These are phyloP conservation scores for Formica selysi DNA, from an alignment of 1,140 invertebrate genomes.

Conservation along the genomic window DNA sequence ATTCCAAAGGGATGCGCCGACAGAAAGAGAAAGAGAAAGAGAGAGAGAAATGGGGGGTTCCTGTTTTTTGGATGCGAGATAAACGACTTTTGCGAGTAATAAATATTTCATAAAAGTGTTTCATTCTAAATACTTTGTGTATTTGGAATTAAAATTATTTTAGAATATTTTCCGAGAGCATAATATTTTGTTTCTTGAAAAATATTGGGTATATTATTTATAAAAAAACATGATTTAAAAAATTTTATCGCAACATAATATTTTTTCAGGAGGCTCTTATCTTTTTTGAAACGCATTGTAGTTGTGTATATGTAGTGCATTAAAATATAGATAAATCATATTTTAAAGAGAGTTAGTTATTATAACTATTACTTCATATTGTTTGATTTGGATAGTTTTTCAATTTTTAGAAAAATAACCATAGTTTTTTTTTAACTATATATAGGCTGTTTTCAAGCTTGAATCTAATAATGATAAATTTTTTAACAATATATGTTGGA, in stretches of 20 bases:
- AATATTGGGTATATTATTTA: not conserved
- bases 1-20: not conserved
- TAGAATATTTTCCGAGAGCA: not conserved
- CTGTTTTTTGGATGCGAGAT: not conserved
- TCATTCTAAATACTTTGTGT: not conserved
- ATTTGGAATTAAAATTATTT: not conserved
- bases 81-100: not conserved
- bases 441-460: not conserved
- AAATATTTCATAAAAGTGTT: not conserved
- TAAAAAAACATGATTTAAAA: not conserved
- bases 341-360: not conserved
- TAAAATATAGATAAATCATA: not conserved
- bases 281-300: not conserved
- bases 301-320: no score
- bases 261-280: not conserved
- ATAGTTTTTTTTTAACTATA: not conserved
- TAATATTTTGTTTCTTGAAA: not conserved
- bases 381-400: not conserved
- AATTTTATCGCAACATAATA: not conserved
- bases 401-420: not conserved
- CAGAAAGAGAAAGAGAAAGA: no score
- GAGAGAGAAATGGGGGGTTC: not conserved
- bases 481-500: not conserved
- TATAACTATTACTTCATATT: not conserved
- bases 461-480: constrained; percentile 10